Evolutionary conservation across 2,113 vertebrate species (phyloP).

Genomic region (Xiphias gladius): DNA sequence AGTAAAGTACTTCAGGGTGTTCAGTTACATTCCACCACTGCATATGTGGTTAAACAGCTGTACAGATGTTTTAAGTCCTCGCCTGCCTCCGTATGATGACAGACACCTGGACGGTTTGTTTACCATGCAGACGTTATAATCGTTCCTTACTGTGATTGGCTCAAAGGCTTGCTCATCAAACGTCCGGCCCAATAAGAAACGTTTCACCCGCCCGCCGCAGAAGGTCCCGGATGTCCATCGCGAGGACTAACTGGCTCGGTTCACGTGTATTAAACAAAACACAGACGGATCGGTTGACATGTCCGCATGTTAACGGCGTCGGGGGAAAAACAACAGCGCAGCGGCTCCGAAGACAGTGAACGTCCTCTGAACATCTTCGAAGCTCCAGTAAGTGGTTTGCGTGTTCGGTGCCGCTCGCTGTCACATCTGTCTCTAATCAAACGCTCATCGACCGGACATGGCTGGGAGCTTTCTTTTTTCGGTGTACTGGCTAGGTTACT

Average conservation of each 20-base stretch:
- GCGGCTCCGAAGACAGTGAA: not conserved
- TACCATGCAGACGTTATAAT: constrained; percentile 42
- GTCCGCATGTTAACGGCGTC: constrained; percentile 14
- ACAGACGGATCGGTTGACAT: constrained; percentile 44
- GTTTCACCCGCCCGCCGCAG: not conserved
- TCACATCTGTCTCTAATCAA: constrained; percentile 15
- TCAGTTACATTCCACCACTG: not conserved
- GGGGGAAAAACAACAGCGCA: not conserved
- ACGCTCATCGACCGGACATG: not conserved
- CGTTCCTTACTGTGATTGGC: constrained; percentile 42
- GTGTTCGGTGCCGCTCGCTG: not conserved
- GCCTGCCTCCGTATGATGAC: not conserved
- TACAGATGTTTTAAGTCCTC: constrained; percentile 10
- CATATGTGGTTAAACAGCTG: constrained; percentile 31
- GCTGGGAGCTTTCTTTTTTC: not conserved
- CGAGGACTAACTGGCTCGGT: constrained; percentile 26
- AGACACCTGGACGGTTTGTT: constrained; percentile 66
- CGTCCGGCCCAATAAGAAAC: constrained; percentile 45
- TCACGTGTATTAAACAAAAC: constrained; percentile 70
- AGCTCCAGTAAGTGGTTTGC: constrained; percentile 51
- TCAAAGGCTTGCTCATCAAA: not conserved
- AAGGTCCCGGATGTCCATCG: constrained; percentile 66
- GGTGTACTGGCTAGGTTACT: constrained; percentile 18
- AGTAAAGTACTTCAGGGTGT: not conserved
- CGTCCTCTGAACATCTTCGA: not conserved